These are phyloP conservation scores for Notocelia uddmanniana DNA, from an alignment of 2,888 invertebrate species.

Conservation along the genomic window DNA sequence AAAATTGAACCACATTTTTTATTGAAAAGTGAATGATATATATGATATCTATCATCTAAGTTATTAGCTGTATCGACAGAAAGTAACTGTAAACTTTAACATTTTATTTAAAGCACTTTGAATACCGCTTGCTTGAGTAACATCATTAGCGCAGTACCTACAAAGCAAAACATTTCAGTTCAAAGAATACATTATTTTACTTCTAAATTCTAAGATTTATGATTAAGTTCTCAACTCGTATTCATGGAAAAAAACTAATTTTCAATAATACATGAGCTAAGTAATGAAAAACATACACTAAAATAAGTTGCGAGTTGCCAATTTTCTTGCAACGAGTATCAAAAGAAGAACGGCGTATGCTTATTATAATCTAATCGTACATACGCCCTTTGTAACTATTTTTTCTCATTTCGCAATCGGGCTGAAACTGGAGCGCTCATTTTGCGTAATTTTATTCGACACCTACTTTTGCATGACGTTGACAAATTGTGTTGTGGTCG, in stretches of 20 bases:
- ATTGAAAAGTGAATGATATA: no score
- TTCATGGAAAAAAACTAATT: slow-evolving; percentile 12
- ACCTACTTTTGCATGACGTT: slow-evolving; percentile 60
- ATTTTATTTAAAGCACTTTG: no score
- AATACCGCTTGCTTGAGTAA: no score
- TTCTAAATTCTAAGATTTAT: background rate
- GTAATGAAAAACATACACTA: slow-evolving; percentile 2
- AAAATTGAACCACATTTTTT: no score
- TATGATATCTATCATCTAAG: no score
- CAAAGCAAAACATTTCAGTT: no score
- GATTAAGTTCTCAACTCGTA: background rate
- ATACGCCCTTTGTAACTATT: background rate
- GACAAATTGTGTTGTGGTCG: slow-evolving; percentile 65
- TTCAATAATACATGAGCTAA: background rate
- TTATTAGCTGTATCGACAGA: no score
- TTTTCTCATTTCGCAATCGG: slow-evolving; percentile 53
- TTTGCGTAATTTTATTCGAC: slow-evolving; percentile 67
- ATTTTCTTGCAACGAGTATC: background rate
- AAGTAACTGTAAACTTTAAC: no score
- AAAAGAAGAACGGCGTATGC: background rate
- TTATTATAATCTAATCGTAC: background rate
- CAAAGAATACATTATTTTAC: background rate
- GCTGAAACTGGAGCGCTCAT: slow-evolving; percentile 59
- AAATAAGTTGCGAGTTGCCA: slow-evolving; percentile 2
- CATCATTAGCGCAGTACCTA: background rate